phyloP scores from a whole-genome alignment of 2,888 invertebrate species.

The Acanthosoma haemorrhoidale region DNA sequence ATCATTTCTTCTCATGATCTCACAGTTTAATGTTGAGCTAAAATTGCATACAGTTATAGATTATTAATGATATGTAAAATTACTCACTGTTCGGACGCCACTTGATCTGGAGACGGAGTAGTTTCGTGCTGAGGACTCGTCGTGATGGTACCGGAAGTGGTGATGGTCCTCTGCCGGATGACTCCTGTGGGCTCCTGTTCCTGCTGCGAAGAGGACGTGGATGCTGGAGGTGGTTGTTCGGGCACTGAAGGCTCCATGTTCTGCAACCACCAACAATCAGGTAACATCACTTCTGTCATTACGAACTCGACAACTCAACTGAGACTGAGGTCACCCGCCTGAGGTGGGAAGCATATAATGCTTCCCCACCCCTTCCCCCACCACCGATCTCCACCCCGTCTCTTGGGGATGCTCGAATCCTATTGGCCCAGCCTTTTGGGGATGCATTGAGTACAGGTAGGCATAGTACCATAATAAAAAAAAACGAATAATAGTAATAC shows the following conservation, averaged over 20 bases:
- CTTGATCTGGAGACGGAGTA: constrained; percentile 46
- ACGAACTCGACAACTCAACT: background rate
- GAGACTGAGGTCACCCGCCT: background rate
- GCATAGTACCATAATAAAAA: too few species aligned
- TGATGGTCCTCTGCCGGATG: constrained; percentile 40
- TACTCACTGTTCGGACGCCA: constrained; percentile 1
- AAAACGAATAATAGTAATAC: too few species aligned
- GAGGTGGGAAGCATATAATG: too few species aligned
- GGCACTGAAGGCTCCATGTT: constrained; percentile 2
- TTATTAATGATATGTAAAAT: too few species aligned
- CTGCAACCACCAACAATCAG: constrained; percentile 5
- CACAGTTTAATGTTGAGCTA: too few species aligned
- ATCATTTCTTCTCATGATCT: too few species aligned
- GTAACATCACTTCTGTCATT: constrained; percentile 6
- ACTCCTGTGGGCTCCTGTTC: constrained; percentile 22
- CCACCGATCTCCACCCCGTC: background rate
- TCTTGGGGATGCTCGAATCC: background rate
- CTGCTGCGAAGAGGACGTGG: too few species aligned
- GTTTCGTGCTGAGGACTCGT: constrained; percentile 46
- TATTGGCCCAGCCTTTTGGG: too few species aligned
- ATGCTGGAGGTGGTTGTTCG: background rate
- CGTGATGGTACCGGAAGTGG: constrained; percentile 40
- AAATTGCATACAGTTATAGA: too few species aligned
- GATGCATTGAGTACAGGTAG: too few species aligned
- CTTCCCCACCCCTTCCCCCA: constrained; percentile 1